Evolutionary conservation across 2,113 vertebrate genomes (phyloP).

Genomic region (Raja brachyura): DNA sequence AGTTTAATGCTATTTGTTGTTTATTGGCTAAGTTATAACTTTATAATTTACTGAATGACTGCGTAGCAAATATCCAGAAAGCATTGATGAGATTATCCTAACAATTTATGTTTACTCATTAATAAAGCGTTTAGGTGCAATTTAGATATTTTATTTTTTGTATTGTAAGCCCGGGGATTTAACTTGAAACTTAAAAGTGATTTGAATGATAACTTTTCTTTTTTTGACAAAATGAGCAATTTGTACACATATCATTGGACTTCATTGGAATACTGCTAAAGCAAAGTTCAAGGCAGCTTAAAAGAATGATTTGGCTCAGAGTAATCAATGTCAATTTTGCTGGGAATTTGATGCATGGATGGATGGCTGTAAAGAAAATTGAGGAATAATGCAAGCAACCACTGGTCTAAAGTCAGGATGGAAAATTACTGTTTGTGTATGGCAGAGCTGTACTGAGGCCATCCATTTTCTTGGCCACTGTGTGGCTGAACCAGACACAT

Average conservation of each 20-base stretch:
- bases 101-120: background rate
- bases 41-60: constrained; percentile 51
- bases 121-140: background rate
- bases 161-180: background rate
- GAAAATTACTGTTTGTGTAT: background rate
- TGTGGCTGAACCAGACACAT: background rate
- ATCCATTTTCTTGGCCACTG: background rate
- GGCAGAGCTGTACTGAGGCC: background rate
- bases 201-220: background rate
- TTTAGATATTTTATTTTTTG: background rate
- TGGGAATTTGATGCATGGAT: background rate
- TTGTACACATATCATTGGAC: background rate
- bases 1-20: background rate
- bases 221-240: background rate
- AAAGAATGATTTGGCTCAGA: background rate
- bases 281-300: background rate
- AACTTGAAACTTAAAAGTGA: background rate
- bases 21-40: constrained; percentile 61
- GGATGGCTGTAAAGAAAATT: background rate
- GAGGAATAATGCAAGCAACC: background rate
- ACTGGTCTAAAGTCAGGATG: background rate
- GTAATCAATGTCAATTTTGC: background rate
- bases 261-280: background rate
- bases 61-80: constrained; percentile 50
- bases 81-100: constrained; percentile 40